Percentiles rank a stretch among this genome's conserved stretches.
Conservation (phyloP, 1,140 invertebrate species). For the Drosophila rhopaloa region DNA sequence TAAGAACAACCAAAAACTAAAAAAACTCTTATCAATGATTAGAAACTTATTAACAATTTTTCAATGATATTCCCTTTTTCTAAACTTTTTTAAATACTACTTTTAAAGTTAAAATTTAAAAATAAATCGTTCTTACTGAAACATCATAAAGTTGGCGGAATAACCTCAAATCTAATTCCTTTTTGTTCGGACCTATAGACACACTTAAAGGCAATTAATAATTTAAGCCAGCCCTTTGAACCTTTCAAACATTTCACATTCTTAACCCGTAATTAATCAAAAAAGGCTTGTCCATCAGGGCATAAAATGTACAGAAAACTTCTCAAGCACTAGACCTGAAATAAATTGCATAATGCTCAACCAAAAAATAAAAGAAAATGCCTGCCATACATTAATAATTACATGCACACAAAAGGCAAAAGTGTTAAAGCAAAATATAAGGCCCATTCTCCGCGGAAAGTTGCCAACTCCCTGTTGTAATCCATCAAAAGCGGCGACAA, state of each 20-base stretch:
- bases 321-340: conserved; percentile 69
- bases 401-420: conserved; percentile 65
- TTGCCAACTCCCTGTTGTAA: conserved; percentile 53
- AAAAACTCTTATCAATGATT: too few species aligned
- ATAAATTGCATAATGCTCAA: conserved; percentile 70
- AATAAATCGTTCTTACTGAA: too few species aligned
- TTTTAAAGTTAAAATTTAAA: too few species aligned
- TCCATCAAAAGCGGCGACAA: conserved; percentile 79
- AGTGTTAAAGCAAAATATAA: conserved; percentile 66
- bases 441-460: conserved; percentile 3
- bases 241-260: conserved; percentile 28
- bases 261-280: conserved; percentile 65
- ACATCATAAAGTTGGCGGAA: neutral
- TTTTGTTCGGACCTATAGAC: neutral
- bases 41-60: too few species aligned
- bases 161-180: neutral
- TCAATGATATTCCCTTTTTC: too few species aligned
- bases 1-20: neutral
- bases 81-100: too few species aligned
- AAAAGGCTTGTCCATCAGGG: conserved; percentile 55
- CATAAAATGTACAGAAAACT: conserved; percentile 68
- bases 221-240: conserved; percentile 9
- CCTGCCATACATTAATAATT: conserved; percentile 61
- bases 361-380: conserved; percentile 31
- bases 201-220: conserved; percentile 22